Base-by-base conservation (phyloP, 1,140 invertebrate species). In the Bombus haemorrhoidalis region DNA sequence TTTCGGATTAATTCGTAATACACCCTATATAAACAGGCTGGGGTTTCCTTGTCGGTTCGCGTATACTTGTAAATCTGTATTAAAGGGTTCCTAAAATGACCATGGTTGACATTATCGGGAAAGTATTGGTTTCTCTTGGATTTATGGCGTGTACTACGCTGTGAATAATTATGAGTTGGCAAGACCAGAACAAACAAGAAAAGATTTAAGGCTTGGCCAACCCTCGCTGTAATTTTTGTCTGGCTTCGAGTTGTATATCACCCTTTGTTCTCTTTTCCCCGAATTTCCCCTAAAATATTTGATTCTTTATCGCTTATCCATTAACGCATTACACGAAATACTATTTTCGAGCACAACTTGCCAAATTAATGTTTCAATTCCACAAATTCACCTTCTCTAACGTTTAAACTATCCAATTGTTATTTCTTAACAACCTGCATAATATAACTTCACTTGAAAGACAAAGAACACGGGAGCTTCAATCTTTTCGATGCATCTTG, bases 31-130 rank as follows among this genome's bases (percentile, higher is more conserved):
- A 80, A 62, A 72, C 43, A 15, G 34, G n/a, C 37, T 6, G 64
- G 71, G 83, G 47, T 84, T 78, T 73, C 57, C 78, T 71, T 64
- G 59, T 10, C 34, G 41, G 34, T 0, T n/a, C 6, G 59, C 71
- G 83, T 75, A 43, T 68, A 66, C 83, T 81, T 81, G 79, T 85
- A 81, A 85, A 85, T 85, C 78, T 69, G 83, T 81, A 81, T 81
- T 85, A 81, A 81, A 85, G 77, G 83, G 78, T 75, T 74, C 34
- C 69, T 37, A 81, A 69, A 81, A 81, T 85, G 83, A 85, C 83
- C 83, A 81, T 41, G 77, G 59, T 72, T 74, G 83, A 81, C 83
- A 81, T 85, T 85, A 85, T 85, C 83, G 83, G 78, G 78, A 85
- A 85, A 81, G 83, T 85, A 85, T 85, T 74, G 83, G 83, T 81